These are phyloP conservation scores for Limnephilus lunatus DNA, from an alignment of 2,888 invertebrate species.

Conservation along the genomic window DNA sequence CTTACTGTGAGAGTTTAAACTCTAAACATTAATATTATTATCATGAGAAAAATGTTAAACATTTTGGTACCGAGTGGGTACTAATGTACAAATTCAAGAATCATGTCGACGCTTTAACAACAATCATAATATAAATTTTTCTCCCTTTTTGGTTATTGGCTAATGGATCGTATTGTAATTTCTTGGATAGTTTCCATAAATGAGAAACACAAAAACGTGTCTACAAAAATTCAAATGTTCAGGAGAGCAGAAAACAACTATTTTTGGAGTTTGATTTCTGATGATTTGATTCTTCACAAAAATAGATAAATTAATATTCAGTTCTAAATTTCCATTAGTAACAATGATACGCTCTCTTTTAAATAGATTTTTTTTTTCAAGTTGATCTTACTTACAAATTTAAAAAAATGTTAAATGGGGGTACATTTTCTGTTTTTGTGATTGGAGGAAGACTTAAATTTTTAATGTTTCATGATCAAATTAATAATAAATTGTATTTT, in stretches of 20 bases:
- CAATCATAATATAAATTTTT: not conserved
- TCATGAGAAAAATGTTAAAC: constrained; percentile 25
- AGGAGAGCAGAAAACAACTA: not conserved
- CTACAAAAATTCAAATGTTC: not conserved
- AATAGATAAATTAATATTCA: not conserved
- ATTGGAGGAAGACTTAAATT: not conserved
- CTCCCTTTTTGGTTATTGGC: too few species aligned
- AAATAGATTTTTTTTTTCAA: not conserved
- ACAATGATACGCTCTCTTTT: too few species aligned
- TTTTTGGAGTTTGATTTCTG: not conserved
- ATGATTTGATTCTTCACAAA: not conserved
- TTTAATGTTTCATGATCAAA: not conserved
- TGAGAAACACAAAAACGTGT: not conserved
- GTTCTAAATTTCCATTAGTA: too few species aligned
- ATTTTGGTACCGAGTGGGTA: constrained; percentile 3
- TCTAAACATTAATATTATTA: constrained; percentile 19
- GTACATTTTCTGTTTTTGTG: not conserved
- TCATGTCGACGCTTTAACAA: constrained; percentile 4
- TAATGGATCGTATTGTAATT: not conserved
- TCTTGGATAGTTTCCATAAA: not conserved
- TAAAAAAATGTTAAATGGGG: not conserved
- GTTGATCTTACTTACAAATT: not conserved
- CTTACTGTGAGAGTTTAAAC: constrained; percentile 23
- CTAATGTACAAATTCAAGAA: constrained; percentile 24
- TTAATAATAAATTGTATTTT: too few species aligned